Base-by-base conservation (phyloP, 2,113 vertebrate species). In the Neoarius graeffei region DNA sequence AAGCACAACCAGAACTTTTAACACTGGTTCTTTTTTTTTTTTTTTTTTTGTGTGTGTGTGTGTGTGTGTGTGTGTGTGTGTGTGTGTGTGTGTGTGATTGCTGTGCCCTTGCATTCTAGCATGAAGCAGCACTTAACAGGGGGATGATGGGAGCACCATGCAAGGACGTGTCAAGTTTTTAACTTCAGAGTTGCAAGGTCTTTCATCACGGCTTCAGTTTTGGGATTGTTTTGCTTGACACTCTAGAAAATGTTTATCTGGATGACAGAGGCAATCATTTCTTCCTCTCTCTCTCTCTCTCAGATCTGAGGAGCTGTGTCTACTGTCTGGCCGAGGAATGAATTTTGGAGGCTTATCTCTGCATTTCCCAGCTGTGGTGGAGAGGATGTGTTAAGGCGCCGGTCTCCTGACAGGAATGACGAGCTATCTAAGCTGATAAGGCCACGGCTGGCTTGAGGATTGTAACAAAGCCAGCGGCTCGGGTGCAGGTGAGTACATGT, bases 131-230 rank as follows among this genome's bases (percentile, higher is more conserved):
- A 79, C 20, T 54, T 85, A 90, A 86, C 87, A 57, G 62, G 5
- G 25, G 76, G 48, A 48, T 59, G 71, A 85, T 48, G 83, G 69
- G 62, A 59, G 69, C 35, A 66, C 79, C 89, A 86, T 85, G 89
- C 79, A 82, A 87, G 88, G 88, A 48, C 57, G 62, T 56, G 66
- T 81, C 85, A 74, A 77, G 54, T 27, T 91, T 92, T 87, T 90
- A 59, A 91, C 76, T 35, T 85, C 25, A 50, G 88, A 90, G 85
- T 94, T 93, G 93, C 92, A 69, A 85, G 81, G 88, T 93, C 92
- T 94, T 94, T 95, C 94, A 93, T 94, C 91, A 94, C 92, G 84
- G 88, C 88, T 94, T 94, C 57, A 86, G 89, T 90, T 81, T 67
- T 74, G 88, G 88, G 89, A 93, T 93, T 92, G 93, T 92, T 93